Percentiles rank a stretch among this genome's conserved stretches.
These are phyloP conservation scores for Agonopterix alstromeriana DNA, from an alignment of 2,888 invertebrate genomes.

Conservation along the genomic window DNA sequence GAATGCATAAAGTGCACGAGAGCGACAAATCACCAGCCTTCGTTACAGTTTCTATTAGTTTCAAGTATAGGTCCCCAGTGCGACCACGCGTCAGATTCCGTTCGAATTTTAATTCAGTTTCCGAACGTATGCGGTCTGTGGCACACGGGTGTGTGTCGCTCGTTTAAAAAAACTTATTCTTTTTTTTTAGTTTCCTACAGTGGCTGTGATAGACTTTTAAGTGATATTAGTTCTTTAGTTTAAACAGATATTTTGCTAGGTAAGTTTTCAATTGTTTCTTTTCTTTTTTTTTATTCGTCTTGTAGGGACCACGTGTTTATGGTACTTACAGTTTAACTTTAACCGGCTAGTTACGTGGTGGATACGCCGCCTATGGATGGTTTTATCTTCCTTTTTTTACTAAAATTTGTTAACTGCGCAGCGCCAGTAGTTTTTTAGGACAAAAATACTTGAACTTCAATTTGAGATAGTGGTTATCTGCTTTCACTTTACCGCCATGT, in stretches of 20 bases:
- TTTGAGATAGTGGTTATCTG: no score
- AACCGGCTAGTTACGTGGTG: constrained; percentile 14
- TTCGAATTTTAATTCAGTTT: constrained; percentile 32
- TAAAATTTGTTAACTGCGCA: no score
- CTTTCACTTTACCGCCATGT: no score
- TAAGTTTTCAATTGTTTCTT: constrained; percentile 2
- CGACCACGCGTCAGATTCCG: neutral
- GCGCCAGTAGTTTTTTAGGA: no score
- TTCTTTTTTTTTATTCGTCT: neutral
- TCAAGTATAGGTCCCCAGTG: neutral
- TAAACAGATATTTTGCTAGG: constrained; percentile 2
- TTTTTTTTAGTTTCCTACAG: constrained; percentile 17
- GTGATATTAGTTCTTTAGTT: constrained; percentile 13
- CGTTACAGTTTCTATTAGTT: neutral
- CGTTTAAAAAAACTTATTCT: constrained; percentile 12
- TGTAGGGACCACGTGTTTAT: constrained; percentile 9
- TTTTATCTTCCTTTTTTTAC: constrained; percentile 3
- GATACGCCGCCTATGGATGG: neutral
- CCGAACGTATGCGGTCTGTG: constrained; percentile 41
- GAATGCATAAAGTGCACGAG: no score
- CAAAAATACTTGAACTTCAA: no score
- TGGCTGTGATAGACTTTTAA: constrained; percentile 17
- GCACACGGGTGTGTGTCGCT: constrained; percentile 28
- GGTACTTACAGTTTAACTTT: constrained; percentile 9
- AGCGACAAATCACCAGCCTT: no score